These are phyloP conservation scores for Parascotia fuliginaria DNA, from an alignment of 2,888 invertebrate species.

Conservation along the genomic window DNA sequence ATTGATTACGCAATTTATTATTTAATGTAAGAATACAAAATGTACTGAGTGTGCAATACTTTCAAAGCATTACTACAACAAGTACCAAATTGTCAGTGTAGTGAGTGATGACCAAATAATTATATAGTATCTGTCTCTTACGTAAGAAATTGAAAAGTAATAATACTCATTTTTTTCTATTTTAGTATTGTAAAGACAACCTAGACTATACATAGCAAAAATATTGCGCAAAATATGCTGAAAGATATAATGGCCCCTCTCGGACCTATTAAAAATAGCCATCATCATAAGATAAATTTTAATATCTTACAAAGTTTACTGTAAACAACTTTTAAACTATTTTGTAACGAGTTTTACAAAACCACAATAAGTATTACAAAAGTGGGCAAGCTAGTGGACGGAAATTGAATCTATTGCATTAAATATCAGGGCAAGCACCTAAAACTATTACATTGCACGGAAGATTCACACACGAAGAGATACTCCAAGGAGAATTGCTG, in stretches of 20 bases:
- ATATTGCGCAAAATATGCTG: too few species aligned
- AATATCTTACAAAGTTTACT: background rate
- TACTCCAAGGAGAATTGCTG: background rate
- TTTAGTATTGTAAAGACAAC: too few species aligned
- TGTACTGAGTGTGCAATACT: conserved; percentile 13
- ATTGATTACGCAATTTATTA: conserved; percentile 57
- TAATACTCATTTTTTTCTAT: too few species aligned
- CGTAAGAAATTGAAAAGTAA: too few species aligned
- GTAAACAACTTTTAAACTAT: background rate
- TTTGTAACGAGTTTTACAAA: background rate
- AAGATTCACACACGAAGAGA: background rate
- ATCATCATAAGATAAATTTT: too few species aligned
- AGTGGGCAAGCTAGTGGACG: conserved; percentile 5
- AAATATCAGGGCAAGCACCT: conserved; percentile 10
- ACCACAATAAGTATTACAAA: background rate
- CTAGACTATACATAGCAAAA: too few species aligned
- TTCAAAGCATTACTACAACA: too few species aligned
- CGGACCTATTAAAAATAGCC: too few species aligned
- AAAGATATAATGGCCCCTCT: too few species aligned
- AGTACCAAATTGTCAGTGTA: too few species aligned
- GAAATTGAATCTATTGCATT: conserved; percentile 26
- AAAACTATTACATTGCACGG: conserved; percentile 9
- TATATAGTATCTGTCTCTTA: too few species aligned
- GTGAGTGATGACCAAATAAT: too few species aligned
- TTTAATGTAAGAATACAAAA: conserved; percentile 38